Base-by-base conservation (phyloP, 2,797 vertebrate species). In the Valencia hispanica region DNA sequence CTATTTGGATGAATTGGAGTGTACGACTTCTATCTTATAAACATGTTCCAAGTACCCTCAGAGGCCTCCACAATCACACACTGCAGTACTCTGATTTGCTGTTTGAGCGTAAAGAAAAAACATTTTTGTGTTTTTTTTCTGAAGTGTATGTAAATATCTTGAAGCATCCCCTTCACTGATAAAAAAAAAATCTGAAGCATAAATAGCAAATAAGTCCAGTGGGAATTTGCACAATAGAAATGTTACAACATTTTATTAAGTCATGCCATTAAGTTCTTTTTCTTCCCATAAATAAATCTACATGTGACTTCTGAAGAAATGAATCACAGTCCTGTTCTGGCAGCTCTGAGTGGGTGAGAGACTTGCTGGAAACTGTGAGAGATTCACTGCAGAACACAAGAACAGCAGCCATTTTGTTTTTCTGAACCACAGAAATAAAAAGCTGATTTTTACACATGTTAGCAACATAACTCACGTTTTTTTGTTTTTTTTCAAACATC, bases 341-440 rank as follows among this genome's bases (percentile, higher is more conserved):
- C 1, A 5, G 73, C 39, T 78, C 55, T 79, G 78, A 89, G 84
- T 87, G 83, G 83, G 78, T 82, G 78, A 74, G 41, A 53, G 70
- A 77, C 68, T 81, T 80, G 79, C 47, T 82, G 66, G 77, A 84
- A 86, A 78, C 71, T 70, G 61, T 27, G 14, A 79, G 53, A 65
- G 76, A 78, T 81, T 43, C 68, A 10, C 59, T 61, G 55, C 70
- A 73, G 47, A 73, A 73, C 73, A 68, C 25, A 45, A 55, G 70
- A 73, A 68, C 72, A 75, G 77, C 57, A 22, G 39, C 76, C 32
- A 57, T 78, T 74, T 79, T 68, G 61, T 75, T 74, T 80, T 73
- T 72, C 59, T 57, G 22, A 81, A 59, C 22, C 22, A 65, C 50
- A 69, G 70, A 61, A 27, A 79, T 53, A 15, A 78, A 45, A 77